phyloP scores from a whole-genome alignment of 2,888 invertebrate species.

The Brassicogethes aeneus region DNA sequence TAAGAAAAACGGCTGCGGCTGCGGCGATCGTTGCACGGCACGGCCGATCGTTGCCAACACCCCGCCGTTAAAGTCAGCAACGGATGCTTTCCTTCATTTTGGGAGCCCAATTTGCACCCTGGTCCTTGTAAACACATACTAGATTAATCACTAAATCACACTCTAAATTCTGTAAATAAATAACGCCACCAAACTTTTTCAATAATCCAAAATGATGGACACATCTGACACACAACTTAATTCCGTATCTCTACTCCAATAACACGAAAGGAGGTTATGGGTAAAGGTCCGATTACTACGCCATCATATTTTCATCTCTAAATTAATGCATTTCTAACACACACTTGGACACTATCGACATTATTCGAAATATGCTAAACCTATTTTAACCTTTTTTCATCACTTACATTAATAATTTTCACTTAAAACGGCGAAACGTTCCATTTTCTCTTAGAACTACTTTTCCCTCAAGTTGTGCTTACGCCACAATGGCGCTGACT shows the following conservation, averaged over 20 bases:
- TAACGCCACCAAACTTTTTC: conserved; percentile 40
- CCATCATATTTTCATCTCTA: conserved; percentile 36
- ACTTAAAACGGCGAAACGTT: not conserved
- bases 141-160: conserved; percentile 36
- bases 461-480: conserved; percentile 34
- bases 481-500: conserved; percentile 34
- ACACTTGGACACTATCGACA: conserved; percentile 11
- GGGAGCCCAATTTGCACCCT: conserved; percentile 36
- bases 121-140: conserved; percentile 44
- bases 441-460: conserved; percentile 27
- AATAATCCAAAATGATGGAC: conserved; percentile 44
- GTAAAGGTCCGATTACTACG: conserved; percentile 65
- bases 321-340: conserved; percentile 23
- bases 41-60: conserved; percentile 51
- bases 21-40: too few relatives aligned
- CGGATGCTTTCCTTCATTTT: conserved; percentile 40
- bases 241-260: conserved; percentile 68
- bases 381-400: too few relatives aligned
- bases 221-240: conserved; percentile 65
- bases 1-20: conserved; percentile 44
- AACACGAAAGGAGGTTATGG: conserved; percentile 69
- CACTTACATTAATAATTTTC: not conserved
- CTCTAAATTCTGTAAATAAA: conserved; percentile 36
- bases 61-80: conserved; percentile 45
- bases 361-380: too few relatives aligned